Evolutionary conservation across 2,797 vertebrate species (phyloP), one percentile per base, ranked within the genome.

Genomic region (Coregonus sp.): DNA sequence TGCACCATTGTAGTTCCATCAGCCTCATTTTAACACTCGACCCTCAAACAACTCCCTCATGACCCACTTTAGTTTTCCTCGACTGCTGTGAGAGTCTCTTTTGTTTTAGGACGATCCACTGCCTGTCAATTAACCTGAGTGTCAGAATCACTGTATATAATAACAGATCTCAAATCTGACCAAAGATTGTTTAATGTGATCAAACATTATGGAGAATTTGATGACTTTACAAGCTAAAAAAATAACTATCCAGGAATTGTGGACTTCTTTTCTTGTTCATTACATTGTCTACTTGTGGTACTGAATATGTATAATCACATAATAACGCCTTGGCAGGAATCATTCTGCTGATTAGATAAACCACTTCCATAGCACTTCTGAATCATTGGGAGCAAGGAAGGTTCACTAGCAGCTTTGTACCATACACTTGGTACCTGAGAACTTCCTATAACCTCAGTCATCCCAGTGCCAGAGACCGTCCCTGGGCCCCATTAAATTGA

Each of bases 41-140:
- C 73, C 73, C 77, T 76, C 67, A 76, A 73, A 82, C 75, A 83
- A 81, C 75, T 75, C 74, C 82, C 72, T 75, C 65, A 69, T 77
- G 82, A 82, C 78, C 78, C 69, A 79, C 63, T 79, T 85, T 35
- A 74, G 59, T 52, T 78, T 75, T 79, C 73, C 80, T 79, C 66
- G 16, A 25, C 11, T 11, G 18, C 40, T 37, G 29, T 56, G 29
- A 51, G 73, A 35, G 25, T 50, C 33, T 72, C 40, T 47, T 67
- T 16, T 20, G 20, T 72, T 66, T 47, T n/a, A 70, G 18, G 5
- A 59, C 2, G 56, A n/a, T 59, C 56, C 56, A 59, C 16, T 70
- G 35, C 7, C 40, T 79, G 82, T 72, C 75, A 84, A 85, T 82
- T 69, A 82, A 54, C 67, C 74, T 5, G 52, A 40, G 74, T 82